Evolutionary conservation across 2,888 invertebrate genomes (phyloP).

Genomic region (Euphydryas editha): DNA sequence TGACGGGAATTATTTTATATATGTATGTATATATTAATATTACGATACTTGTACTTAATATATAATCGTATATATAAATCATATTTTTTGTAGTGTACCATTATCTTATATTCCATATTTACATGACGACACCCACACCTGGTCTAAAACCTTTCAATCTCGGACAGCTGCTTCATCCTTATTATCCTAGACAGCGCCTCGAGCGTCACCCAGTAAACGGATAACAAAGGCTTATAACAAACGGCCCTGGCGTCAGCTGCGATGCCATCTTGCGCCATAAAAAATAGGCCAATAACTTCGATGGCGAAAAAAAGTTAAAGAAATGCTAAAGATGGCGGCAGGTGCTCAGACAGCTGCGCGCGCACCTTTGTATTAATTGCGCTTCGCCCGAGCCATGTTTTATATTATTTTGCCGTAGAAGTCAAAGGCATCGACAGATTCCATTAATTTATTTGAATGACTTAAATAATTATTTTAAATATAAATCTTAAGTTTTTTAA

Average conservation of each 20-base stretch:
- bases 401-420: slow-evolving; percentile 64
- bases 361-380: slow-evolving; percentile 81
- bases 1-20: slow-evolving; percentile 10
- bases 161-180: slow-evolving; percentile 57
- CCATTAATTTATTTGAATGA: slow-evolving; percentile 29
- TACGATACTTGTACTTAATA: neutral
- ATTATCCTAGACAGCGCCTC: slow-evolving; percentile 68
- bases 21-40: neutral
- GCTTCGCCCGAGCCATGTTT: slow-evolving; percentile 58
- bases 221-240: slow-evolving; percentile 61
- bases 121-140: slow-evolving; percentile 65
- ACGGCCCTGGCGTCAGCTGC: slow-evolving; percentile 73
- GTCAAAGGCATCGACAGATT: slow-evolving; percentile 47
- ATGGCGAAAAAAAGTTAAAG: slow-evolving; percentile 77
- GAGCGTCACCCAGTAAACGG: slow-evolving; percentile 48
- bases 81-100: neutral
- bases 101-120: slow-evolving; percentile 21
- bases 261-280: slow-evolving; percentile 79
- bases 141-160: slow-evolving; percentile 64
- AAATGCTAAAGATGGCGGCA: slow-evolving; percentile 80
- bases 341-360: slow-evolving; percentile 79
- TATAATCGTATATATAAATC: neutral
- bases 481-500: slow-evolving; percentile 20
- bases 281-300: slow-evolving; percentile 83
- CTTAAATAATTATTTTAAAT: slow-evolving; percentile 19